These are phyloP conservation scores for Corapipo altera DNA, from an alignment of 2,113 vertebrate species.

Conservation along the genomic window DNA sequence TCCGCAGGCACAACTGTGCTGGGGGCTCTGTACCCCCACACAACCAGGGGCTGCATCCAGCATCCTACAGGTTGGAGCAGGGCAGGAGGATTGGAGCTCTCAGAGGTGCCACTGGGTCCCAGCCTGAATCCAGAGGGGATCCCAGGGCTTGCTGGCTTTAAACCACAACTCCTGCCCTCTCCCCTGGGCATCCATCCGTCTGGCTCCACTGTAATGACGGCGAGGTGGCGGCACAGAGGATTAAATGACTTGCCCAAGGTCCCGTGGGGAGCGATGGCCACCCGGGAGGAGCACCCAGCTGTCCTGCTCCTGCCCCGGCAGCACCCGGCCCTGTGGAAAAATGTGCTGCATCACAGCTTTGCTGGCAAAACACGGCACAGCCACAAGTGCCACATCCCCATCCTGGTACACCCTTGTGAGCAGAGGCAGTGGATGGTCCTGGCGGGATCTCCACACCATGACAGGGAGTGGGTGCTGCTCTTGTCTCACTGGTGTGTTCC, in stretches of 20 bases:
- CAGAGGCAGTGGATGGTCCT: background rate
- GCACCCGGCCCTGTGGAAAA: accelerated
- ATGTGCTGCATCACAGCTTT: background rate
- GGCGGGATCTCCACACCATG: accelerated
- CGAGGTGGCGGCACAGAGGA: background rate
- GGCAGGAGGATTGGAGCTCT: background rate
- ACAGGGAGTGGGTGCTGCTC: background rate
- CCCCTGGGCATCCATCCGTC: conserved; percentile 17
- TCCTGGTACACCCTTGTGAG: accelerated
- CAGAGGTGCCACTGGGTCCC: accelerated
- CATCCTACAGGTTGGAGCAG: accelerated
- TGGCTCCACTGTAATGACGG: conserved; percentile 10
- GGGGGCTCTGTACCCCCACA: background rate
- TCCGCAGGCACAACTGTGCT: background rate
- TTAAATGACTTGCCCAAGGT: background rate
- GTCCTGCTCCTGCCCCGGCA: background rate
- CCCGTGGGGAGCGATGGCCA: background rate
- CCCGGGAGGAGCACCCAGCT: accelerated
- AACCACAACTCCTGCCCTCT: background rate
- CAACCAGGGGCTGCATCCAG: background rate
- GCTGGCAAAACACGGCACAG: background rate
- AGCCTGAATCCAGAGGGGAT: background rate
- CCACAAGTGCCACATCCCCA: accelerated
- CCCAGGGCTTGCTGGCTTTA: background rate
- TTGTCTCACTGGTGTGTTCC: accelerated